Base-by-base conservation (phyloP, 2,113 vertebrate genomes). In the Gavialis gangeticus region DNA sequence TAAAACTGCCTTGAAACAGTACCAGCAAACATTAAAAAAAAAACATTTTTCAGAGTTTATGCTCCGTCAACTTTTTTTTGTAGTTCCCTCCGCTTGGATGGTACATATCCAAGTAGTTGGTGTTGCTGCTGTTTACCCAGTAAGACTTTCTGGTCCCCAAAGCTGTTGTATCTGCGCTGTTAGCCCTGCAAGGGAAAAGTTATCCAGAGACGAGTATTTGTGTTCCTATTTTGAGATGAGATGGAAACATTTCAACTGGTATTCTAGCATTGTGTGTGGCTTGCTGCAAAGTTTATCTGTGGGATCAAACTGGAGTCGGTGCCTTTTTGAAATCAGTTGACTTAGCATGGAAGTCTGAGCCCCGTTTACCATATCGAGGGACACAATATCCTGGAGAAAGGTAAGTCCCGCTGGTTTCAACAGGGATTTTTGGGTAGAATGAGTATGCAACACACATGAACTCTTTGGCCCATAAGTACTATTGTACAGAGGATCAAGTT, bases 161-260 rank as follows among this genome's bases (percentile, higher is more conserved):
- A 2, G 0, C 54, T 2, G n/a, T 58, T 14, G 71, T 60, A 25
- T 16, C 10, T 0, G 0, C 24, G 54, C 25, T 94, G 84, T 73
- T 69, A 84, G 34, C 0, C 0, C 30, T 1, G 1, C 3, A 0
- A 1, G 1, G 69, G 34, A 8, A 2, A 0, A 1, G n/a, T 14
- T 5, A 5, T 14, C 63, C 1, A 0, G 13, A 2, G 4, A 3
- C 8, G 11, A 76, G 55, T 5, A 16, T 5, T 85, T 84, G 80
- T 87, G 79, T 17, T 66, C 62, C 46, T 11, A 54, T 60, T 85
- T 79, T 69, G 63, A 17, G 18, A 92, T 92, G 63, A 0, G 25
- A 81, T 63, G 59, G 62, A 75, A 94, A 28, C 13, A 9, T 77
- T 73, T 37, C 46, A 75, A 25, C 2, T 1, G 75, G 60, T 27